Conservation (phyloP, 2,113 vertebrate genomes). For the Scophthalmus maximus region DNA sequence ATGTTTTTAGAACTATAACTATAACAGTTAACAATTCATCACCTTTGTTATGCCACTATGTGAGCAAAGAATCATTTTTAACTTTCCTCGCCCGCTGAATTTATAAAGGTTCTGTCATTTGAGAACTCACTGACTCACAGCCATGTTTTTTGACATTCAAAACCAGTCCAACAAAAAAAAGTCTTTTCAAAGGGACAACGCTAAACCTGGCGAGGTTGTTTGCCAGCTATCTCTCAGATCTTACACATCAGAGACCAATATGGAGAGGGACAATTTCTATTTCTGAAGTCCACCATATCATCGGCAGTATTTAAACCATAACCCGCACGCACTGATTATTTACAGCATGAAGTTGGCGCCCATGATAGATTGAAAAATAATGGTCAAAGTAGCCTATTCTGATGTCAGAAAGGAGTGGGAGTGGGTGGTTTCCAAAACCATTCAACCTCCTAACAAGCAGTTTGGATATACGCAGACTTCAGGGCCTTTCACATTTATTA, state of each 20-base stretch:
- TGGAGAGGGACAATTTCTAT: not conserved
- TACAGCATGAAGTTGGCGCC: too few species aligned
- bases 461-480: not conserved
- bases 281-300: not conserved
- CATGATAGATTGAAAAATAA: too few species aligned
- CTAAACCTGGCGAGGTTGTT: too few species aligned
- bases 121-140: not conserved
- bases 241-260: not conserved
- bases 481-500: not conserved
- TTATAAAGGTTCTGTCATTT: not conserved
- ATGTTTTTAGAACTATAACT: conserved; percentile 15
- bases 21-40: conserved; percentile 2
- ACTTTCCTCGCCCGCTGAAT: not conserved
- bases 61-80: not conserved
- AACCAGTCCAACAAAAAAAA: not conserved
- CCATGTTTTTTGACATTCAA: not conserved
- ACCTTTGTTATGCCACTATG: not conserved
- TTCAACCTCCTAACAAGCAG: too few species aligned
- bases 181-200: not conserved
- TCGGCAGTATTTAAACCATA: too few species aligned
- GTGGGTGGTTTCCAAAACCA: too few species aligned
- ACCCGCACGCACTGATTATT: too few species aligned
- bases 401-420: too few species aligned
- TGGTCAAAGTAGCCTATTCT: too few species aligned
- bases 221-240: not conserved